Base-by-base conservation (phyloP, 2,888 invertebrate genomes). In the Argynnis bischoffii region DNA sequence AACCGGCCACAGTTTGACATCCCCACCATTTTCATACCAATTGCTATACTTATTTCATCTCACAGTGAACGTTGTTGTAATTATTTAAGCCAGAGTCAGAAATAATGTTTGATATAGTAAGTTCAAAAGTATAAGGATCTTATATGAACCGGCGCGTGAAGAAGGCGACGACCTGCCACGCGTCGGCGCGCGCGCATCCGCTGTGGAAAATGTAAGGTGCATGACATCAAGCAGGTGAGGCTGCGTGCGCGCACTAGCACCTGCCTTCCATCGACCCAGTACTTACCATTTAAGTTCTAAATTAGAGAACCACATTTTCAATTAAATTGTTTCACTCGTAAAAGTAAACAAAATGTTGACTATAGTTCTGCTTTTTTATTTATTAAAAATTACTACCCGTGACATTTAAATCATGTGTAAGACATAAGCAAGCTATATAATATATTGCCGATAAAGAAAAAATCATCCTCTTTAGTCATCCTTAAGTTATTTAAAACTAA, bases 171-270 rank as follows among this genome's bases (percentile, higher is more conserved):
- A 84, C 84, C 86, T 71, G 85, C 82, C 85, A 86, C 85, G 88
- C 87, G 82, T 80, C 80, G 81, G 72, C 83, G 87, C 85, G 83
- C 80, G 84, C 83, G 79, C 87, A 84, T 74, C 81, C 79, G 82
- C 82, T 86, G 86, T 85, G 86, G 83, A 80, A 80, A 81, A 80
- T 77, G 81, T 79, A 79, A 86, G 88, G 89, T 89, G 86, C 86
- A 85, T 86, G 87, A 85, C 88, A 82, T 78, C 64, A 66, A 61
- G 80, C 84, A 83, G 84, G 82, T 83, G 85, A 72, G 70, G 57
- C 69, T 56, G 55, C 66, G 60, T 55, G 66, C 71, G 3, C 60
- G 46, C 41, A 64, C 64, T 55, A 63, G 31, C 71, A 71, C 71
- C 71, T 71, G 71, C 64, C 69, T 47, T 14, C n/a, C 50, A 16